A percentile compares a stretch with the other conserved stretches of the same genome.
phyloP scores from a whole-genome alignment of 2,888 invertebrate genomes.

The Dugesia japonica region DNA sequence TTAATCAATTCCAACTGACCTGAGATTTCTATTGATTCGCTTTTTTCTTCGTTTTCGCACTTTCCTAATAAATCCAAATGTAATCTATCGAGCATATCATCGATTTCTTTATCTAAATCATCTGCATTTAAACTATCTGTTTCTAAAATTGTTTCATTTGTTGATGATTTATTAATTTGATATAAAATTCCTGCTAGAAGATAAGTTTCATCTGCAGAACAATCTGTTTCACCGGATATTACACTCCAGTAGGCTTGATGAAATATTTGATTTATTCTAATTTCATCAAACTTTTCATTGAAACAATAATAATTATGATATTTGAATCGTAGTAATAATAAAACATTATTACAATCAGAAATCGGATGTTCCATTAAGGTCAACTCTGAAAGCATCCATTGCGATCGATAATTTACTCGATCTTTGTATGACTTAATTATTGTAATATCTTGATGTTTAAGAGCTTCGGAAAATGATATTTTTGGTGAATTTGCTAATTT shows the following conservation, averaged over 20 bases:
- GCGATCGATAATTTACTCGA: neutral
- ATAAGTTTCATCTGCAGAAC: constrained; percentile 86
- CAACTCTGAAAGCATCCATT: neutral
- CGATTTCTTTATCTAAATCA: neutral
- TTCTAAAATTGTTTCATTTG: neutral
- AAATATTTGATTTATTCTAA: constrained; percentile 89
- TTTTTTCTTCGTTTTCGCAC: neutral
- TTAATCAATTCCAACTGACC: neutral
- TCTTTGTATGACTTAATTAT: neutral
- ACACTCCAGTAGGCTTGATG: constrained; percentile 96
- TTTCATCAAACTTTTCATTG: constrained; percentile 58
- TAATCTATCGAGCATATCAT: neutral
- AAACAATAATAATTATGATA: constrained; percentile 6
- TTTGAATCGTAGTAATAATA: neutral
- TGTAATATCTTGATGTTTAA: neutral
- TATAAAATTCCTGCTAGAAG: neutral
- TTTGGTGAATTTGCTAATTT: neutral
- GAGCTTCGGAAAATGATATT: neutral
- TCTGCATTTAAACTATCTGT: neutral
- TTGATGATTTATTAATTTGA: neutral
- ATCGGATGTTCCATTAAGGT: neutral
- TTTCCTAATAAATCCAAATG: neutral
- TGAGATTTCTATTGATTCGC: neutral
- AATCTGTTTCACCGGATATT: constrained; percentile 86
- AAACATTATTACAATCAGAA: neutral